A percentile compares a stretch with the other conserved stretches of the same genome.
Conservation (phyloP, 2,113 vertebrate genomes). For the Syngnathus typhle region DNA sequence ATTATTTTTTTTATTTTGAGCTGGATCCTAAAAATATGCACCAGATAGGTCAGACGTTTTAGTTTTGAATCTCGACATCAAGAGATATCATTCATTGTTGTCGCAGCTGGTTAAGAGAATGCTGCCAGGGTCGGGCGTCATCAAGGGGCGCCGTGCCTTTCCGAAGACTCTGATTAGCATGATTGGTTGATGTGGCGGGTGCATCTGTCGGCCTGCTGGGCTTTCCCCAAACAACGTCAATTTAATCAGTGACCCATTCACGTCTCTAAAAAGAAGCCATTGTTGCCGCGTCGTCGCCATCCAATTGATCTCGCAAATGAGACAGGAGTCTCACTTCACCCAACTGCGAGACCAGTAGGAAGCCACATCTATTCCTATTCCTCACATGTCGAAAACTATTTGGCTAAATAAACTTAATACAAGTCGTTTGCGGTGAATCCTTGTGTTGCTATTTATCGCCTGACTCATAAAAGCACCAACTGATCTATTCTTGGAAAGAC, state of each 20-base stretch:
- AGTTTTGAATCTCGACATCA: background rate
- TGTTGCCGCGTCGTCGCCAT: slow-evolving; percentile 35
- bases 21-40: slow-evolving; percentile 43
- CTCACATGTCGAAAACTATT: slow-evolving; percentile 7
- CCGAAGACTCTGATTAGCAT: slow-evolving; percentile 50
- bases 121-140: slow-evolving; percentile 14
- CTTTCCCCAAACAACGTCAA: slow-evolving; percentile 40
- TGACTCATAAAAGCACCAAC: slow-evolving; percentile 22
- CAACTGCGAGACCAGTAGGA: slow-evolving; percentile 16
- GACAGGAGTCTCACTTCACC: slow-evolving; percentile 13
- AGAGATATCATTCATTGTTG: too few species aligned
- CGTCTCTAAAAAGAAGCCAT: slow-evolving; percentile 47
- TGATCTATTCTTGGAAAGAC: slow-evolving; percentile 33
- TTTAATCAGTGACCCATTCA: slow-evolving; percentile 49
- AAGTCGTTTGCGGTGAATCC: background rate
- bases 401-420: slow-evolving; percentile 1
- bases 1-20: slow-evolving; percentile 25
- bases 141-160: slow-evolving; percentile 11
- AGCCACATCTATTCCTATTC: slow-evolving; percentile 7
- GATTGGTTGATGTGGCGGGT: slow-evolving; percentile 40
- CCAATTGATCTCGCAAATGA: slow-evolving; percentile 21
- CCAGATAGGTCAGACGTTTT: slow-evolving; percentile 3
- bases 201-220: slow-evolving; percentile 39
- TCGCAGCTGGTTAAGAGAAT: slow-evolving; percentile 16
- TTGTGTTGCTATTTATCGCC: slow-evolving; percentile 29